phyloP scores from a whole-genome alignment of 2,797 vertebrate species.

The Glossophaga mutica region DNA sequence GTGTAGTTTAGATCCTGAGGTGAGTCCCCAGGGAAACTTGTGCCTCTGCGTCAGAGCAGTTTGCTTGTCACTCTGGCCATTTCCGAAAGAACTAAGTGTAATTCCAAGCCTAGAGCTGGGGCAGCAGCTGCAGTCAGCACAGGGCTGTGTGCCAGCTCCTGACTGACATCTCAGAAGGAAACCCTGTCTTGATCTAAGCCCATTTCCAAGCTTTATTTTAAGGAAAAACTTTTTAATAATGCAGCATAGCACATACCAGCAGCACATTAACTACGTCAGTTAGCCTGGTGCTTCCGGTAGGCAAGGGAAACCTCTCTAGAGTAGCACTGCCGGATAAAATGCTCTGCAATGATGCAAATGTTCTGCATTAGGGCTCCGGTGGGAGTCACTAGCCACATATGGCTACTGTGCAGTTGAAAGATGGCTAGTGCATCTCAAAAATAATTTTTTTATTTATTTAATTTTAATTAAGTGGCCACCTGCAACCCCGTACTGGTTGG shows the following conservation, averaged over 20 bases:
- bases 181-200: neutral
- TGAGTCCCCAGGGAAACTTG: neutral
- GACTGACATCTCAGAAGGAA: neutral
- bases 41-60: neutral
- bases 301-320: neutral
- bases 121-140: neutral
- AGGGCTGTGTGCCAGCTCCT: neutral
- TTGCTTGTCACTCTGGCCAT: neutral
- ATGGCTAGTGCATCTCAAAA: neutral
- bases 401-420: neutral
- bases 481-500: neutral
- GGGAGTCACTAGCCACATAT: neutral
- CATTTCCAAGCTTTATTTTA: neutral
- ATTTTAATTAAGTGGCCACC: neutral
- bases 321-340: neutral
- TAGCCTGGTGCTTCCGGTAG: neutral
- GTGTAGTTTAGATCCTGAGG: neutral
- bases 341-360: neutral
- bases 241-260: neutral
- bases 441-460: neutral
- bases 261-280: neutral
- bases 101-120: neutral
- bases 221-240: neutral
- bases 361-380: neutral
- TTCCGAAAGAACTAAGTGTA: slow-evolving; percentile 10